phyloP scores from a whole-genome alignment of 2,888 invertebrate genomes.

The Marasmarcha lunaedactyla region DNA sequence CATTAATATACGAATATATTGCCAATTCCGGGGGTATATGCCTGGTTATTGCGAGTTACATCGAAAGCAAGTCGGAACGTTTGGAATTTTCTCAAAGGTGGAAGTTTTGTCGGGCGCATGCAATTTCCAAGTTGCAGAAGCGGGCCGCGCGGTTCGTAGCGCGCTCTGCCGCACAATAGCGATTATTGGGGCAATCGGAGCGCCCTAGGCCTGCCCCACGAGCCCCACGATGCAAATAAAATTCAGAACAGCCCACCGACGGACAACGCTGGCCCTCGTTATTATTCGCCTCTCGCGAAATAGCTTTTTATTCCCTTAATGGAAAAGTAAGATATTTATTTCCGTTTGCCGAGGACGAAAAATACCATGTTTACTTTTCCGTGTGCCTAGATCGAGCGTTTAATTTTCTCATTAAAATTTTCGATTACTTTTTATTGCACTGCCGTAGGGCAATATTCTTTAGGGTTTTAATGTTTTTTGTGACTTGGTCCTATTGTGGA shows the following conservation, averaged over 20 bases:
- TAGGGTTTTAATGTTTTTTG: too few species aligned
- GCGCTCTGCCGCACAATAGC: constrained; percentile 35
- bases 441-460: not conserved
- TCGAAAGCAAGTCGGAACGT: constrained; percentile 41
- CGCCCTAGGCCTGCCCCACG: constrained; percentile 34
- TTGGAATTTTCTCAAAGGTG: constrained; percentile 54
- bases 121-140: constrained; percentile 53
- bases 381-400: constrained; percentile 17
- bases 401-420: too few species aligned
- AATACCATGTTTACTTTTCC: constrained; percentile 46
- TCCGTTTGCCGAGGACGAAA: constrained; percentile 35
- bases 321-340: constrained; percentile 66
- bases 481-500: too few species aligned
- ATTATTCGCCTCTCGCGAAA: constrained; percentile 66
- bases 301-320: constrained; percentile 67
- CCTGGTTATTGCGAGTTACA: constrained; percentile 45
- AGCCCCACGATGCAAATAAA: constrained; percentile 62
- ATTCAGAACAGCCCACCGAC: constrained; percentile 50
- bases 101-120: constrained; percentile 52
- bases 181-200: constrained; percentile 60
- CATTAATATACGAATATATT: constrained; percentile 37
- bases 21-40: constrained; percentile 41
- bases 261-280: constrained; percentile 64
- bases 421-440: not conserved
- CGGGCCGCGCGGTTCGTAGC: constrained; percentile 22